A percentile compares a stretch with the other conserved stretches of the same genome.
phyloP scores from a whole-genome alignment of 2,888 invertebrate species.

The Herminia tarsipennalis region DNA sequence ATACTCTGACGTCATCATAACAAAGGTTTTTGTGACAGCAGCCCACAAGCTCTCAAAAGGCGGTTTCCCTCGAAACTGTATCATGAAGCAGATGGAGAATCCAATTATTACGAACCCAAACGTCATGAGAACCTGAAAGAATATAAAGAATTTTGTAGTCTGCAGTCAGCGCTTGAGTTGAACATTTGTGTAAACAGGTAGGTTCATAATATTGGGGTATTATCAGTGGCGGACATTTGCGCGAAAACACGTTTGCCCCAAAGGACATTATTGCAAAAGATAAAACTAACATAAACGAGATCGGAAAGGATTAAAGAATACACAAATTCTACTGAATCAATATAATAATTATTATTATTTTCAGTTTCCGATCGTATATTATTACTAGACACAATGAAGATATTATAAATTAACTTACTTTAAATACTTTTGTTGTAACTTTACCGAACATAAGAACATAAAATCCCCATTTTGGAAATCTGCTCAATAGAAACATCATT shows the following conservation, averaged over 20 bases:
- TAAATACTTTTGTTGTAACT: conserved; percentile 81
- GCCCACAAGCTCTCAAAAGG: conserved; percentile 80
- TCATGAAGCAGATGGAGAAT: conserved; percentile 84
- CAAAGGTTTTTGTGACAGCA: conserved; percentile 81
- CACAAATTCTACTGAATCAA: no score
- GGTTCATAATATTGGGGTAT: no score
- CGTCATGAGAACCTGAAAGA: conserved; percentile 78
- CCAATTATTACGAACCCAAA: conserved; percentile 81
- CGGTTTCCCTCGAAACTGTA: conserved; percentile 74
- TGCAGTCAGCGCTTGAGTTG: no score
- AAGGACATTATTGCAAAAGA: no score
- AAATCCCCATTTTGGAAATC: conserved; percentile 83
- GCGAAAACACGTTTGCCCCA: no score
- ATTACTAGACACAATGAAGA: no score
- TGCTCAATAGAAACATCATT: conserved; percentile 82
- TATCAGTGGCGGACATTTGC: no score
- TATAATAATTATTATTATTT: no score
- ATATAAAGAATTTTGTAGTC: not conserved
- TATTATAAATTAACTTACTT: conserved; percentile 56
- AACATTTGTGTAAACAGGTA: no score
- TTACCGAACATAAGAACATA: conserved; percentile 86
- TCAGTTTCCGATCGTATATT: no score
- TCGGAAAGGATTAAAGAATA: no score
- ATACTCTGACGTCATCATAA: conserved; percentile 86
- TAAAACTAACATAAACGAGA: no score